Evolutionary conservation across 2,113 vertebrate genomes (phyloP), one percentile per base, ranked within the genome.

Genomic region (Numenius arquata): DNA sequence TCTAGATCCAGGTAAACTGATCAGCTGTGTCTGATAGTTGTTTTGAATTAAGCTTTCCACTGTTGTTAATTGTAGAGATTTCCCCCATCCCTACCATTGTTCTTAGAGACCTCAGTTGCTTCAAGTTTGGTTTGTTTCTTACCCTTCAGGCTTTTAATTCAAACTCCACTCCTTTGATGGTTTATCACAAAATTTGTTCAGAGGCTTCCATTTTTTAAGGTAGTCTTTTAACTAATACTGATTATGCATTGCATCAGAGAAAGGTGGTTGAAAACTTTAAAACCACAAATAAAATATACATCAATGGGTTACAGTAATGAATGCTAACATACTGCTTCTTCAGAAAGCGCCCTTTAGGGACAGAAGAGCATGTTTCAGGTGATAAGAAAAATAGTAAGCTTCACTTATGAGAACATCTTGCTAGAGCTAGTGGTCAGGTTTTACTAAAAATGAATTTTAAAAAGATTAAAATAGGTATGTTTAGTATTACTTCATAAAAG

Each of bases 231-330:
- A 93, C 82, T 82, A 36, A 50, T 61, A 15, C 70, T 89, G 91
- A 83, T 94, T 96, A 95, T 88, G 87, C 66, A 93, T 47, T 82
- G 58, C 92, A 96, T 97, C 87, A 97, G 96, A 97, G 92, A 89
- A 67, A 73, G 29, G 87, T 41, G 45, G 90, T 97, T 95, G 96
- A 96, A 93, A 96, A 97, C 81, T 88, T 97, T 92, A 97, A 97
- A 97, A 92, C 75, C 73, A 93, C 93, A 96, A 96, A 93, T 98
- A 92, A 97, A 98, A 97, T 97, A 94, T 94, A 96, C 79, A 92
- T 97, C 96, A 97, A 23, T 97, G 85, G 67, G 67, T 96, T 90
- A 62, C 59, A 92, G 92, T 71, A 96, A 95, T 97, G 78, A 95
- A 93, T 95, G 86, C 78, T 95, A 96, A 95, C 70, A 29, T 8